Evolutionary conservation across 2,888 invertebrate species (phyloP).

Genomic region (Thereva unica): DNA sequence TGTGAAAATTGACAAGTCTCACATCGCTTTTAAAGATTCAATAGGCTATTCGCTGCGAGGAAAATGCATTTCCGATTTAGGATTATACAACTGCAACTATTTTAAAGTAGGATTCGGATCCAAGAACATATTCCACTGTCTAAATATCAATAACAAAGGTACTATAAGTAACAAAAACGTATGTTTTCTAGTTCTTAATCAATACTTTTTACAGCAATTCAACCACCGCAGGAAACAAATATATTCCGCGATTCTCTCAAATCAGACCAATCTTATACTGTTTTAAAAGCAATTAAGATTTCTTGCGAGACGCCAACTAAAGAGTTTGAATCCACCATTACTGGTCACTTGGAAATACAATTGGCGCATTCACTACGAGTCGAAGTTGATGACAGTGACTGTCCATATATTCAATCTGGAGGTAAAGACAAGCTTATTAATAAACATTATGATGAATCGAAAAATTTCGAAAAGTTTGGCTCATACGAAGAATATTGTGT

Average conservation of each 20-base stretch:
- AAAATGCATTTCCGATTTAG: slow-evolving; percentile 62
- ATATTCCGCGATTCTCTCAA: too few species aligned
- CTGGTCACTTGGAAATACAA: slow-evolving; percentile 67
- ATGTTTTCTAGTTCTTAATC: too few species aligned
- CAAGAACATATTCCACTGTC: slow-evolving; percentile 61
- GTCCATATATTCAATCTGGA: slow-evolving; percentile 52
- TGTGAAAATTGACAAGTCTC: slow-evolving; percentile 55
- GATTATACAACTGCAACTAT: slow-evolving; percentile 66
- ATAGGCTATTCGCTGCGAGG: slow-evolving; percentile 50
- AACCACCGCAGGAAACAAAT: too few species aligned
- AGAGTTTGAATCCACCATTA: slow-evolving; percentile 61
- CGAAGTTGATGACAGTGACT: slow-evolving; percentile 60
- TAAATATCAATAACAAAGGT: too few species aligned
- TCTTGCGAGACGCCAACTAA: slow-evolving; percentile 11
- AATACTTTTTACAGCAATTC: too few species aligned
- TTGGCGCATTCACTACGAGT: slow-evolving; percentile 63
- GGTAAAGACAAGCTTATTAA: slow-evolving; percentile 60
- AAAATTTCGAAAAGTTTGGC: slow-evolving; percentile 52
- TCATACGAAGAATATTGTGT: slow-evolving; percentile 52
- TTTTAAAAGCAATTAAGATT: slow-evolving; percentile 11
- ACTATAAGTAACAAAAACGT: too few species aligned
- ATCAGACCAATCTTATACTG: slow-evolving; percentile 4
- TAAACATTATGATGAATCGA: slow-evolving; percentile 62
- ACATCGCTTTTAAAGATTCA: slow-evolving; percentile 56
- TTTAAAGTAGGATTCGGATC: slow-evolving; percentile 78